phyloP scores from a whole-genome alignment of 64 coral and sea anemone species.

The Astreopora myriophthalma region DNA sequence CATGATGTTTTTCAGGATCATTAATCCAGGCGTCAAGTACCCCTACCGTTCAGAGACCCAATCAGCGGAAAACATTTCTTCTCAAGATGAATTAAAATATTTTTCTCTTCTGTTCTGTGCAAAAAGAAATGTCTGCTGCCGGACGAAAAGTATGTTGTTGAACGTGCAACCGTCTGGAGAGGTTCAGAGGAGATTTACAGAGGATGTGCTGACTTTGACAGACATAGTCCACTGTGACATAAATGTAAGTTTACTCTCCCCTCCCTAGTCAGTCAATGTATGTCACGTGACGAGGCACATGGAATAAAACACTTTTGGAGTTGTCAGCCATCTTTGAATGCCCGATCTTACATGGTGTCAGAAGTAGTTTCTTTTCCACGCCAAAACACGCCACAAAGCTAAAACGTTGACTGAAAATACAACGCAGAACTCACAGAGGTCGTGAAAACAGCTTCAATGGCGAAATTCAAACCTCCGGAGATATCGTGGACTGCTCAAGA shows the following conservation, averaged over 20 bases:
- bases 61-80: neutral
- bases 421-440: too few species aligned
- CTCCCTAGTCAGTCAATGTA: too few species aligned
- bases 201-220: neutral
- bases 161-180: neutral
- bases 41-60: neutral
- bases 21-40: constrained; percentile 22
- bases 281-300: too few species aligned
- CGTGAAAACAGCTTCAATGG: neutral
- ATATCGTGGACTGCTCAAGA: neutral
- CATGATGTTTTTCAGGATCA: constrained; percentile 35
- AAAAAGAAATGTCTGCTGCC: neutral
- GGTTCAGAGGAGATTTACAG: neutral
- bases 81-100: neutral
- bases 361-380: too few species aligned
- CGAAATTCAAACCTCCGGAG: neutral
- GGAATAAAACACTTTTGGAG: too few species aligned
- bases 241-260: too few species aligned
- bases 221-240: neutral
- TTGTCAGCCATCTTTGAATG: too few species aligned
- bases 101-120: neutral
- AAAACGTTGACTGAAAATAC: too few species aligned
- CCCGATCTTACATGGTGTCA: too few species aligned
- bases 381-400: too few species aligned
- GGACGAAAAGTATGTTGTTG: neutral